Conservation (phyloP, 2,113 vertebrate species). For the Dermatemys mawii region DNA sequence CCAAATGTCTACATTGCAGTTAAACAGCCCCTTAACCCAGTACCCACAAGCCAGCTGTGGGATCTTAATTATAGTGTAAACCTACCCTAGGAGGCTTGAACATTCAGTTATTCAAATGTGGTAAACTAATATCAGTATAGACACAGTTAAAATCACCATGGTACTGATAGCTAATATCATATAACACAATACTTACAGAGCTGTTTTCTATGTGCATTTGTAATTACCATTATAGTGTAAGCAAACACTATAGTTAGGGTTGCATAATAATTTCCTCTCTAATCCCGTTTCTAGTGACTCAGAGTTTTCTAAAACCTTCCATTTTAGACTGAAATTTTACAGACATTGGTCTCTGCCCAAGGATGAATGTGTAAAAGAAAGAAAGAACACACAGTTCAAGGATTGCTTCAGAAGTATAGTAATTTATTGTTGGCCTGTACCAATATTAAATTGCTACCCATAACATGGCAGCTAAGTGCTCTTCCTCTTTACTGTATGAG, state of each 20-base stretch:
- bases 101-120: background rate
- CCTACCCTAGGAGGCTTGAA: background rate
- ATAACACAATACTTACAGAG: background rate
- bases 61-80: background rate
- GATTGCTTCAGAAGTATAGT: background rate
- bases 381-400: background rate
- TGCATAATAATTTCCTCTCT: background rate
- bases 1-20: background rate
- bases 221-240: background rate
- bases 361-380: background rate
- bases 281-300: background rate
- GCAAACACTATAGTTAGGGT: background rate
- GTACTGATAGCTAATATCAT: background rate
- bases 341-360: background rate
- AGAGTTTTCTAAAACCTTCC: background rate
- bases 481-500: background rate
- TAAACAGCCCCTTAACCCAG: background rate
- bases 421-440: background rate
- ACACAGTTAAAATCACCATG: background rate
- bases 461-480: background rate
- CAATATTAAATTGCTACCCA: background rate
- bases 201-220: background rate
- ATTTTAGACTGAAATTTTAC: background rate
- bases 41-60: background rate
- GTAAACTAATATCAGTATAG: background rate